These are phyloP conservation scores for Myiozetetes cayanensis DNA, from an alignment of 2,113 vertebrate genomes.

Conservation along the genomic window DNA sequence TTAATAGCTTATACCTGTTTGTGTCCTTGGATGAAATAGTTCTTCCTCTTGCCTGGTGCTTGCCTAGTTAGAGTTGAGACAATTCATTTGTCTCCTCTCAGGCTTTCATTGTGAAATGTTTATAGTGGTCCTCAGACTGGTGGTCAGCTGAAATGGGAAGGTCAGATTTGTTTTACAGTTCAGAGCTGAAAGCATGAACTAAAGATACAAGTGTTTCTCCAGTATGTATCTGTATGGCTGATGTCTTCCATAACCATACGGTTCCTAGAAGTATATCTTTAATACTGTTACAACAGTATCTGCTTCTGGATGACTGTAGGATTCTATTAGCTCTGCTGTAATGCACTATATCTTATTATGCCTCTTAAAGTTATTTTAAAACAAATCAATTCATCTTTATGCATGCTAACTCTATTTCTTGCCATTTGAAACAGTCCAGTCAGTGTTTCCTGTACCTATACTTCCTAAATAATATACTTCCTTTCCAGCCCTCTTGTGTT, in stretches of 20 bases:
- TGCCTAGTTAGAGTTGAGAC: background rate
- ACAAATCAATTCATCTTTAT: background rate
- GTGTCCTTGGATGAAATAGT: background rate
- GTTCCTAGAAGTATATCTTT: background rate
- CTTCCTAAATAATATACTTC: background rate
- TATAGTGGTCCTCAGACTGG: background rate
- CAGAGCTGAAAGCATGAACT: background rate
- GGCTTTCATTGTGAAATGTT: background rate
- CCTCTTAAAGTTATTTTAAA: background rate
- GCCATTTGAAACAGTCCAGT: background rate
- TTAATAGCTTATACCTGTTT: background rate
- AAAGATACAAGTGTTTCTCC: background rate
- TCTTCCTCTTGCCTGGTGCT: background rate
- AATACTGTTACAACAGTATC: background rate
- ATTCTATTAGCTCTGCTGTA: background rate
- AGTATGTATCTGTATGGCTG: background rate
- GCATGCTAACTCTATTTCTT: background rate
- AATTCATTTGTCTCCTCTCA: background rate
- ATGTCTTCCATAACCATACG: background rate
- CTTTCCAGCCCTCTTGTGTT: background rate
- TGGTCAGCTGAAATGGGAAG: background rate
- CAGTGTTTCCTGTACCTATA: background rate
- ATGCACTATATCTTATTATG: background rate
- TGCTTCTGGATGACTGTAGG: background rate
- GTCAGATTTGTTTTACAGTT: background rate